Evolutionary conservation across 2,113 vertebrate species (phyloP).

Genomic region (Cynoglossus semilaevis): DNA sequence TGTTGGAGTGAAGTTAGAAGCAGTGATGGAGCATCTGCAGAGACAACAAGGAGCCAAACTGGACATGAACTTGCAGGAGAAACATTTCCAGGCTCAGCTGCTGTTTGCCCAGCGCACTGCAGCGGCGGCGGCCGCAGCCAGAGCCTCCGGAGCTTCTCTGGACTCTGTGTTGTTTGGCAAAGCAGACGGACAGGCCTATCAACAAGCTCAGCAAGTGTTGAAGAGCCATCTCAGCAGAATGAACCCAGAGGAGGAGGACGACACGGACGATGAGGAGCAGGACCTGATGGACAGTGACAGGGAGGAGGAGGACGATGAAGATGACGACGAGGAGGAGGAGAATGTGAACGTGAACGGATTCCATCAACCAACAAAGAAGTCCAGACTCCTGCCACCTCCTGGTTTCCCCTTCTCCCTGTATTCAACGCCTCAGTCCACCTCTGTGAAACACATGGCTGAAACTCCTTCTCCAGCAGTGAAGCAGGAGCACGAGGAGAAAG

Average conservation of each 20-base stretch:
- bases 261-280: slow-evolving; percentile 71
- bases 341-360: slow-evolving; percentile 45
- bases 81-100: slow-evolving; percentile 84
- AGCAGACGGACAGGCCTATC: slow-evolving; percentile 56
- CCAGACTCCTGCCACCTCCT: slow-evolving; percentile 64
- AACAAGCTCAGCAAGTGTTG: slow-evolving; percentile 45
- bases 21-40: slow-evolving; percentile 90
- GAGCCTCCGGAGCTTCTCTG: slow-evolving; percentile 62
- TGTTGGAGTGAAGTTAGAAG: slow-evolving; percentile 83
- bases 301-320: neutral
- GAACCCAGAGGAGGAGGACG: slow-evolving; percentile 55
- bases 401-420: slow-evolving; percentile 66
- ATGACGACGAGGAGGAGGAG: slow-evolving; percentile 27
- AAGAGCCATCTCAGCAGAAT: slow-evolving; percentile 63
- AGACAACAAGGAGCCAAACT: slow-evolving; percentile 82
- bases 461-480: slow-evolving; percentile 69
- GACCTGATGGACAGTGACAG: slow-evolving; percentile 49
- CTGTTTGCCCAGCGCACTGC: slow-evolving; percentile 85
- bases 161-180: slow-evolving; percentile 69
- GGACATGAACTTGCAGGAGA: slow-evolving; percentile 87
- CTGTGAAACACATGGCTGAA: slow-evolving; percentile 56
- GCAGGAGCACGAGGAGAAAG: slow-evolving; percentile 83
- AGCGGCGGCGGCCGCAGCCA: slow-evolving; percentile 73
- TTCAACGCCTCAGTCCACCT: slow-evolving; percentile 36
- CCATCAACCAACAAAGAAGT: slow-evolving; percentile 73